These are phyloP conservation scores for Acanthosepion lycidas DNA, from an alignment of 2,888 invertebrate species.

Conservation along the genomic window DNA sequence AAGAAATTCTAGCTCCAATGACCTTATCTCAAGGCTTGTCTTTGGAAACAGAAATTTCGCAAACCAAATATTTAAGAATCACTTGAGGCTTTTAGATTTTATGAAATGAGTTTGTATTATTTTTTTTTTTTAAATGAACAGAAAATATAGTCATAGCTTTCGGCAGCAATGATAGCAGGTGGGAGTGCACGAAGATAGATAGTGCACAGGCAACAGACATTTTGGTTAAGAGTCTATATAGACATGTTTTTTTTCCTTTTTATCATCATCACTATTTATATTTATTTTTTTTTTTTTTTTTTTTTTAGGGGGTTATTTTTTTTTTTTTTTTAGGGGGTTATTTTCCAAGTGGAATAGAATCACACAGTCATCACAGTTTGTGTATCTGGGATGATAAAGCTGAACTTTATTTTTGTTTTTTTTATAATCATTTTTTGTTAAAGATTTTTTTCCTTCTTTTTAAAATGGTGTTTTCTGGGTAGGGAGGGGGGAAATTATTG, in stretches of 20 bases:
- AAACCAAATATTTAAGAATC: not conserved
- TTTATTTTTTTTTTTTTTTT: not conserved
- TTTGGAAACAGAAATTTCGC: not conserved
- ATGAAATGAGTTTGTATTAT: not conserved
- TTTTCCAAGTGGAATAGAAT: not conserved
- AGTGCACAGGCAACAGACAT: not conserved
- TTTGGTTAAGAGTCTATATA: not conserved
- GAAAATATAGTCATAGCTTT: not conserved
- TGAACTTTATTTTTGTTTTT: not conserved
- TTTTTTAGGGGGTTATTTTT: not conserved
- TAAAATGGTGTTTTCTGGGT: not conserved
- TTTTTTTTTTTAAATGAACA: not conserved
- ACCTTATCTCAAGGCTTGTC: constrained; percentile 22
- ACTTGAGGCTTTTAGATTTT: not conserved
- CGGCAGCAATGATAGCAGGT: not conserved
- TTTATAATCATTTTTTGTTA: not conserved
- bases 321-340: not conserved
- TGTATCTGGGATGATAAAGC: constrained; percentile 8
- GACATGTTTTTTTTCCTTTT: not conserved
- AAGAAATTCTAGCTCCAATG: not conserved
- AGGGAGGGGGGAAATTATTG: not conserved
- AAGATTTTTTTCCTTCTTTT: not conserved
- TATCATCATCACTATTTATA: not conserved
- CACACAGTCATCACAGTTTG: constrained; percentile 2
- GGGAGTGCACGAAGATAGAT: not conserved